Conservation (phyloP, 2,797 vertebrate genomes). For the Eulemur mongoz region DNA sequence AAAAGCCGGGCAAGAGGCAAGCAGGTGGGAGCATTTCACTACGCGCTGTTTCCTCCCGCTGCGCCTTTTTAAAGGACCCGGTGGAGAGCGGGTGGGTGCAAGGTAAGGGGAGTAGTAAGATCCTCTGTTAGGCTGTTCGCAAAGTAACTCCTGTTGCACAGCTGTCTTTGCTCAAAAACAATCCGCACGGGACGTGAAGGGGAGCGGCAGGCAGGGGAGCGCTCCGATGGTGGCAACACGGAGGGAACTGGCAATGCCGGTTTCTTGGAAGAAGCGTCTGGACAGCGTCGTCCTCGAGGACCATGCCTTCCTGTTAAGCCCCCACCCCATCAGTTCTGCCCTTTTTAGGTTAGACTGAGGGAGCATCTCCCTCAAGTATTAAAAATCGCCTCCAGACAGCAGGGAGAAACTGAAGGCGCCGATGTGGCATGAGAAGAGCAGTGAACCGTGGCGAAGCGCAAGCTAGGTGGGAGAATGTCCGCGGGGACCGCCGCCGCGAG, state of each 20-base stretch:
- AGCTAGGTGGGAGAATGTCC: fast-evolving
- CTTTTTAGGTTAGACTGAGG: not conserved
- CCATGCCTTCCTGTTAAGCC: not conserved
- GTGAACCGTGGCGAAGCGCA: fast-evolving
- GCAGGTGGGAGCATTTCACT: not conserved
- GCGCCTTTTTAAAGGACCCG: not conserved
- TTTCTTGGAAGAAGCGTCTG: not conserved
- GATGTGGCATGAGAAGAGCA: not conserved
- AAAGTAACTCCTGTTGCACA: not conserved
- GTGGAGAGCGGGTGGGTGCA: fast-evolving
- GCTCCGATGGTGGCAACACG: fast-evolving
- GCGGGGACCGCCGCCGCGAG: fast-evolving
- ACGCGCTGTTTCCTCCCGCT: not conserved
- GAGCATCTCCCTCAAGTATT: not conserved
- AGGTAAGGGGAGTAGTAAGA: not conserved
- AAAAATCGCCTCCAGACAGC: not conserved
- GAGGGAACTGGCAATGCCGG: not conserved
- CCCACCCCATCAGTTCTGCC: not conserved
- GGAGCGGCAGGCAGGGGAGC: not conserved
- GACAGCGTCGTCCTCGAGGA: not conserved
- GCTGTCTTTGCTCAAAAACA: not conserved
- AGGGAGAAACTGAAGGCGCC: not conserved
- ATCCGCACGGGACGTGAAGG: fast-evolving
- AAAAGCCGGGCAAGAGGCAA: not conserved
- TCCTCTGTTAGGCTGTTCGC: not conserved